phyloP scores from a whole-genome alignment of 2,888 invertebrate genomes.

The Diabrotica balteata region DNA sequence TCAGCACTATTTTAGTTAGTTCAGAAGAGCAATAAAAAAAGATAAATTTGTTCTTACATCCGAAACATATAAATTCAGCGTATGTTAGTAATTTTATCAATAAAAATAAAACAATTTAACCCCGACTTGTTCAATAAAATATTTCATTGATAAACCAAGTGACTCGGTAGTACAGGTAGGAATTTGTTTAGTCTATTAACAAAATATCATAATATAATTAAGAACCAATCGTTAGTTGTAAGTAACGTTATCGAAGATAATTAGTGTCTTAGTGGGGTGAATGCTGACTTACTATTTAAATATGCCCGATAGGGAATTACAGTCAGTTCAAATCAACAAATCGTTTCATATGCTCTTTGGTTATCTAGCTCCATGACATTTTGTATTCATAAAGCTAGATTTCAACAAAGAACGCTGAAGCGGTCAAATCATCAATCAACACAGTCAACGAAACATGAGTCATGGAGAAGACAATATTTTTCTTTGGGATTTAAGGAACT shows the following conservation, averaged over 20 bases:
- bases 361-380: constrained; percentile 62
- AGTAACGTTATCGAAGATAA: background rate
- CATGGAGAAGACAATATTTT: constrained; percentile 1
- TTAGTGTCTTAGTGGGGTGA: background rate
- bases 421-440: constrained; percentile 20
- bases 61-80: no score
- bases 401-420: constrained; percentile 49
- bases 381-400: constrained; percentile 61
- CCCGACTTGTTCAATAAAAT: no score
- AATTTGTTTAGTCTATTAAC: no score
- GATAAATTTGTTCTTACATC: no score
- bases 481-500: constrained; percentile 54
- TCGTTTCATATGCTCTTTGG: constrained; percentile 61
- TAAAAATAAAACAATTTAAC: no score
- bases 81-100: no score
- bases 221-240: background rate
- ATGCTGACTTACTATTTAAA: background rate
- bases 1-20: no score
- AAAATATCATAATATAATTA: no score
- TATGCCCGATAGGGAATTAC: background rate
- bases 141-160: no score
- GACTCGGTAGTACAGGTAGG: no score
- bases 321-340: background rate
- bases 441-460: background rate
- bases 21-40: no score